Base-by-base conservation (phyloP, 2,888 invertebrate species). In the Petrophora chlorosata region DNA sequence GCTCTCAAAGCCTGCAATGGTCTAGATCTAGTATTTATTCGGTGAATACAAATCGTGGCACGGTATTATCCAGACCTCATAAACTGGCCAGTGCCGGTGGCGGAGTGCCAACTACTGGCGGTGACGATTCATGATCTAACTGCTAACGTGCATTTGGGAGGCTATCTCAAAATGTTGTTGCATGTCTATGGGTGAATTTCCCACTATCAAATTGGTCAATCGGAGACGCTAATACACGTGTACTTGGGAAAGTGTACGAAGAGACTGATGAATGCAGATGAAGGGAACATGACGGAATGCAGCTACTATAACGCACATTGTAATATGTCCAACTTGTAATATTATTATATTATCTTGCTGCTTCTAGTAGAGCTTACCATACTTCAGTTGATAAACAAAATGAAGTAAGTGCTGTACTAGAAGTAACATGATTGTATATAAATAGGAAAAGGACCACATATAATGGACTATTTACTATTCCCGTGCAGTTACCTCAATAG, bases 91-190 rank as follows among this genome's bases (percentile, higher is more conserved):
- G 10, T 19, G n/a, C n/a, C n/a, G 19, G 48, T 59, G 61, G 55
- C 61, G 12, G 28, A 9, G 16, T 43, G 54, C 55, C 55, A 61
- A 50, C 43, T 49, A 39, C 44, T 28, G 28, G 10, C 39, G 36
- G 49, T 26, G 51, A 44, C 39, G 26, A 45, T 32, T 51, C 47
- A 39, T 50, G 47, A 41, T 47, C 36, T 50, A 50, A 34, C 36
- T 55, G 46, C 53, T 55, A 40, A 38, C 52, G 34, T 49, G 56
- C 59, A 55, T 54, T 47, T 51, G 16, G 50, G 50, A 46, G 45
- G 41, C 28, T 51, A 51, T 41, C 41, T 23, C 49, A 39, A 44
- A 29, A 44, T 22, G 22, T 29, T 29, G 33, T 33, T 39, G 43
- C 23, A 40, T 40, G 39, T 40, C 43, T 50, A 40, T 29, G 39